A percentile compares a stretch with the other conserved stretches of the same genome.
Evolutionary conservation across 2,888 invertebrate genomes (phyloP).

Genomic region (Cryptosula pallasiana): DNA sequence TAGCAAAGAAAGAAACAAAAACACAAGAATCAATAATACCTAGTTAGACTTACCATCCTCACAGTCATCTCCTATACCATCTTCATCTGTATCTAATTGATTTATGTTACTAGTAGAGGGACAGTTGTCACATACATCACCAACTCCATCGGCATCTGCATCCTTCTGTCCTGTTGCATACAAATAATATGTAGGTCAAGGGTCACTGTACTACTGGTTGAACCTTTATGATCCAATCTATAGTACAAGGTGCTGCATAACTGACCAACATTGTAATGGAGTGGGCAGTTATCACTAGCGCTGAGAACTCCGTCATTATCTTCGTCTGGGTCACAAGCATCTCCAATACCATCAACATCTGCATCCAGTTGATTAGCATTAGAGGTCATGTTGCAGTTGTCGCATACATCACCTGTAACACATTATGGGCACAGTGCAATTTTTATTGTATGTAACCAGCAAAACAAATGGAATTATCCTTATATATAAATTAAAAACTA

Average conservation of each 20-base stretch:
- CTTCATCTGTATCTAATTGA: constrained; percentile 76
- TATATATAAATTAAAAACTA: too few species aligned
- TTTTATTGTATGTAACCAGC: too few species aligned
- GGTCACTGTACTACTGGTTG: too few species aligned
- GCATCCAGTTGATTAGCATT: constrained; percentile 43
- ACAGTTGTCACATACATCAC: constrained; percentile 29
- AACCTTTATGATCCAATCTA: too few species aligned
- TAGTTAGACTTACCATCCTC: constrained; percentile 60
- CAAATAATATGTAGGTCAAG: too few species aligned
- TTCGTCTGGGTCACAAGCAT: too few species aligned
- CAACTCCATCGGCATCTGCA: constrained; percentile 27
- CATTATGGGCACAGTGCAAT: too few species aligned
- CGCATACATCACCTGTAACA: constrained; percentile 24
- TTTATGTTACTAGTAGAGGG: constrained; percentile 56
- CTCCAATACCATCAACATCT: constrained; percentile 33
- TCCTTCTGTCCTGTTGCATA: constrained; percentile 25
- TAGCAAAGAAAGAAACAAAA: too few species aligned
- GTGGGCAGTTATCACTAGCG: constrained; percentile 77
- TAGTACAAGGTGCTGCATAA: too few species aligned
- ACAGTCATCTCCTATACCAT: constrained; percentile 78
- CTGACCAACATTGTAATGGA: constrained; percentile 49
- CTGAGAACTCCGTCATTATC: too few species aligned
- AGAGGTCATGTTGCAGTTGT: constrained; percentile 32
- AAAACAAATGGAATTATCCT: too few species aligned
- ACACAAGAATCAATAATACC: too few species aligned